A percentile compares a stretch with the other conserved stretches of the same genome.
Conservation (phyloP, 1,140 invertebrate genomes). For the Drosophila mauritiana region DNA sequence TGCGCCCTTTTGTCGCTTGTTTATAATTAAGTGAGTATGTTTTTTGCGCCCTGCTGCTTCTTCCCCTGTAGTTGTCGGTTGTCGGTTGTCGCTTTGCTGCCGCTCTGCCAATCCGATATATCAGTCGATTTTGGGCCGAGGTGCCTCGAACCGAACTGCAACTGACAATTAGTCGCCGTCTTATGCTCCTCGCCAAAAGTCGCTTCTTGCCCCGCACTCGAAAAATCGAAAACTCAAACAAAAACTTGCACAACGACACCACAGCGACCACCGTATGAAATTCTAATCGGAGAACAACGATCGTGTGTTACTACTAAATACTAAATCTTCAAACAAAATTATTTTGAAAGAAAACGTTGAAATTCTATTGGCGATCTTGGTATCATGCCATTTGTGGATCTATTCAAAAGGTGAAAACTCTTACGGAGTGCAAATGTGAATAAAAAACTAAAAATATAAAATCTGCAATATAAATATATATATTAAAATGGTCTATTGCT, state of each 20-base stretch:
- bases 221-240: conserved; percentile 19
- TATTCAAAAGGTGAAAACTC: conserved; percentile 44
- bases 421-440: not conserved
- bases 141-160: conserved; percentile 66
- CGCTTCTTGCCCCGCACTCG: conserved; percentile 58
- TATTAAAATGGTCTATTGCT: too few relatives aligned
- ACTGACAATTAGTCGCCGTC: conserved; percentile 83
- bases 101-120: conserved; percentile 43
- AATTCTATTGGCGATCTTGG: conserved; percentile 14
- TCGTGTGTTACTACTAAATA: conserved; percentile 9
- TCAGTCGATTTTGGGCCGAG: conserved; percentile 70
- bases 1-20: conserved; percentile 82
- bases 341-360: conserved; percentile 4
- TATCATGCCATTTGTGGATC: conserved; percentile 40
- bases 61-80: conserved; percentile 78
- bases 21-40: conserved; percentile 82
- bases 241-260: conserved; percentile 46
- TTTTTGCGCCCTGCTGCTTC: conserved; percentile 43
- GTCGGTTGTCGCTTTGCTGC: conserved; percentile 75
- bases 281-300: conserved; percentile 14
- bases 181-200: conserved; percentile 84
- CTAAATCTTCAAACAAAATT: not conserved
- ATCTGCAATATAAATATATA: too few relatives aligned
- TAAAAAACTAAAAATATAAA: not conserved
- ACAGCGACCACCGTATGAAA: not conserved